These are phyloP conservation scores for Cataglyphis altisquamis DNA, from an alignment of 2,888 invertebrate species.

Conservation along the genomic window DNA sequence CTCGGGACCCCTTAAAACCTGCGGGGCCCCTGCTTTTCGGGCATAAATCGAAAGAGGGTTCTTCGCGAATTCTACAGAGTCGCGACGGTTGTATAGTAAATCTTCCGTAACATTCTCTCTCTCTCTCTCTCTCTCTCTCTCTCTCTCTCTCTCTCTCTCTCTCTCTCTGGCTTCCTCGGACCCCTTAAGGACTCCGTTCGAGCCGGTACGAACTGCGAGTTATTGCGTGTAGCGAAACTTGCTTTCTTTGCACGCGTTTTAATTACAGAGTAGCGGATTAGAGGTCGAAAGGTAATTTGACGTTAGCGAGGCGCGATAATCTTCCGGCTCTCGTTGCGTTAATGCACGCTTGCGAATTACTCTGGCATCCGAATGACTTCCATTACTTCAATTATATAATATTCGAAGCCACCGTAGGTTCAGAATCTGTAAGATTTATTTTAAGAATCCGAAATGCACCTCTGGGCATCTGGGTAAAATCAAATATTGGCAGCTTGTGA, in stretches of 20 bases:
- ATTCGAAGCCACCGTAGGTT: constrained; percentile 1
- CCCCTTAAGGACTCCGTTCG: constrained; percentile 4
- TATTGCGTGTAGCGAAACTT: constrained; percentile 23
- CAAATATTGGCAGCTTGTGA: not conserved
- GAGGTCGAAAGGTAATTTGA: constrained; percentile 39
- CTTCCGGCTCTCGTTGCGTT: constrained; percentile 31
- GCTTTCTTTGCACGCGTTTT: constrained; percentile 50
- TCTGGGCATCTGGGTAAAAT: not conserved
- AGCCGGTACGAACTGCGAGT: constrained; percentile 24
- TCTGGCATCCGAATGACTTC: constrained; percentile 14
- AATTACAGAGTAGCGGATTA: constrained; percentile 53
- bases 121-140: not conserved
- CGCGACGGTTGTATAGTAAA: constrained; percentile 61
- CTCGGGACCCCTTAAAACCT: constrained; percentile 56
- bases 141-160: constrained; percentile 27
- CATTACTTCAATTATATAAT: constrained; percentile 10
- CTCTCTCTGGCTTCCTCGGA: not conserved
- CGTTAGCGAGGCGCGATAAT: constrained; percentile 33
- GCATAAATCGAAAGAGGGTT: constrained; percentile 67
- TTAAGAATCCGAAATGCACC: not conserved
- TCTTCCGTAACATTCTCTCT: constrained; percentile 45
- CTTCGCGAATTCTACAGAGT: constrained; percentile 62
- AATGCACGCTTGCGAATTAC: constrained; percentile 15
- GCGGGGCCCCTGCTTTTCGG: constrained; percentile 59
- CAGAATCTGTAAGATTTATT: constrained; percentile 11